A percentile compares a stretch with the other conserved stretches of the same genome.
Evolutionary conservation across 1,140 invertebrate genomes (phyloP).

Genomic region (Drosophila kikkawai): DNA sequence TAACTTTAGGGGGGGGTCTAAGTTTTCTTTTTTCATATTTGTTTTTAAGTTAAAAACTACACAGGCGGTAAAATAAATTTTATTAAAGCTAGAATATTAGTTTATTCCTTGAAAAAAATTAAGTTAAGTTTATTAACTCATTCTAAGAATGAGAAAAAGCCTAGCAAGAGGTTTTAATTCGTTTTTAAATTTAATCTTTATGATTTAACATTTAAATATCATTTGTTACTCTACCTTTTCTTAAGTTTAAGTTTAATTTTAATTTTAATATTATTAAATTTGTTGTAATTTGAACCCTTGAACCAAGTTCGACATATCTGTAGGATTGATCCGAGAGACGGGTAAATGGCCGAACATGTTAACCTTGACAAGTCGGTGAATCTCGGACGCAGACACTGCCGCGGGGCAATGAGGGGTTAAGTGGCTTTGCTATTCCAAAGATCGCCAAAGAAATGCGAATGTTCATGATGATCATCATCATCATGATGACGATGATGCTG

Average conservation of each 20-base stretch:
- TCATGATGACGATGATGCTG: constrained; percentile 8
- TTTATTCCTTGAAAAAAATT: background rate
- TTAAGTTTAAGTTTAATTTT: background rate
- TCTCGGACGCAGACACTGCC: constrained; percentile 14
- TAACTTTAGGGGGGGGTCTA: background rate
- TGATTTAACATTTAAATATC: background rate
- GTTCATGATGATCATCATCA: constrained; percentile 1
- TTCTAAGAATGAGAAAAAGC: background rate
- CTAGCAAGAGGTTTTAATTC: background rate
- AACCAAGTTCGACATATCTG: background rate
- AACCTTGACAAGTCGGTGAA: constrained; percentile 53
- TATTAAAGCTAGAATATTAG: background rate
- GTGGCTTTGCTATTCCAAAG: constrained; percentile 25
- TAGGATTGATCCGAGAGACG: background rate
- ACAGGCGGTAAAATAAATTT: background rate
- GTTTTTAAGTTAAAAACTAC: background rate
- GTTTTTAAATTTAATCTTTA: background rate
- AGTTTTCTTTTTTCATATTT: background rate
- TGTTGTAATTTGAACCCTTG: background rate
- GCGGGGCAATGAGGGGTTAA: constrained; percentile 21
- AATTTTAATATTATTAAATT: background rate
- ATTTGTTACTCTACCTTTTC: background rate
- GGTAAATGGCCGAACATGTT: constrained; percentile 52
- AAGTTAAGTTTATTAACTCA: background rate
- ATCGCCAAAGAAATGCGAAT: constrained; percentile 37